A percentile compares a stretch with the other conserved stretches of the same genome.
Evolutionary conservation across 2,113 vertebrate species (phyloP).

Genomic region (Saccopteryx bilineata): DNA sequence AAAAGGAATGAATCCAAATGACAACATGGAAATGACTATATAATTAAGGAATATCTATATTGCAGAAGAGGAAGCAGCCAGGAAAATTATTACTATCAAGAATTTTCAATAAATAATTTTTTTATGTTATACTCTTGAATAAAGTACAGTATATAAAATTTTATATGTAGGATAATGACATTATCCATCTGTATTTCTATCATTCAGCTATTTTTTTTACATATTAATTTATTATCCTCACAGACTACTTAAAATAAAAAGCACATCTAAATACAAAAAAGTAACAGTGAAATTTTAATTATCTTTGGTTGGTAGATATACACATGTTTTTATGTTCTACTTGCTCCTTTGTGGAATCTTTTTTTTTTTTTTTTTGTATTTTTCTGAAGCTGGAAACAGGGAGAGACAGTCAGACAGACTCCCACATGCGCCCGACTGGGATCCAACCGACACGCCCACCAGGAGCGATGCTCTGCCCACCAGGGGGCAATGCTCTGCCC

Average conservation of each 20-base stretch:
- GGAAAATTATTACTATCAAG: background rate
- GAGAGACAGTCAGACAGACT: too few species aligned
- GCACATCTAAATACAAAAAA: background rate
- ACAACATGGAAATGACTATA: background rate
- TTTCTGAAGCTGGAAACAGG: too few species aligned
- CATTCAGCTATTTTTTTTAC: background rate
- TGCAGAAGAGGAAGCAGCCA: background rate
- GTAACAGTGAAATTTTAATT: background rate
- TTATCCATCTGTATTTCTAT: background rate
- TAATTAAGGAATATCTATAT: background rate
- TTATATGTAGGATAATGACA: background rate
- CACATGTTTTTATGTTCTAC: background rate
- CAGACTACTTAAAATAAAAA: background rate
- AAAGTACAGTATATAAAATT: background rate
- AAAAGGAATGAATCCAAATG: background rate
- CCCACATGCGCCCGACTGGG: too few species aligned
- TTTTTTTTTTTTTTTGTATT: too few species aligned
- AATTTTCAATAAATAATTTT: background rate
- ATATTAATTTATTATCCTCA: background rate
- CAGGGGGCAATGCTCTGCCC: too few species aligned
- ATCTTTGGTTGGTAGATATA: background rate
- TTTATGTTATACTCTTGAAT: background rate
- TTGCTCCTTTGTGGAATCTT: background rate
- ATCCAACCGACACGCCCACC: too few species aligned
- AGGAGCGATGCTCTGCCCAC: too few species aligned